Conservation (phyloP, 1,140 invertebrate genomes). For the Planococcus citri region DNA sequence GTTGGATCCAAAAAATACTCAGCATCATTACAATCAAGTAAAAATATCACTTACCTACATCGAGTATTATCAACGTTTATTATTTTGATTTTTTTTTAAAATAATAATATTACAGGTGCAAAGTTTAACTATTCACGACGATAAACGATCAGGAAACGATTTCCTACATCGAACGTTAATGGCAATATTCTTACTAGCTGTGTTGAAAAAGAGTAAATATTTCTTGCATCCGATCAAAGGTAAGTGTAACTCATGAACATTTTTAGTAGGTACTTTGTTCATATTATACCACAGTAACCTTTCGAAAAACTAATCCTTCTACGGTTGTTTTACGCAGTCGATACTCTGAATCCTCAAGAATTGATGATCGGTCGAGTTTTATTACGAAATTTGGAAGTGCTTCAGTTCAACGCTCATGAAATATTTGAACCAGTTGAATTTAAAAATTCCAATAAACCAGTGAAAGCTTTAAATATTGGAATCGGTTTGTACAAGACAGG, state of each 20-base stretch:
- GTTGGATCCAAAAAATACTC: background rate
- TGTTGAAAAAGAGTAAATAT: slow-evolving; percentile 48
- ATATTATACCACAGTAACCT: background rate
- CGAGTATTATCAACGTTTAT: too few relatives aligned
- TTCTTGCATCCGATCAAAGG: slow-evolving; percentile 34
- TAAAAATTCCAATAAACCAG: background rate
- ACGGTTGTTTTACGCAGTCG: background rate
- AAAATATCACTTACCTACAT: background rate
- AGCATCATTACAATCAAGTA: background rate
- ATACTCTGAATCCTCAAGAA: slow-evolving; percentile 32
- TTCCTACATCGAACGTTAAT: slow-evolving; percentile 63
- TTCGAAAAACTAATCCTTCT: background rate
- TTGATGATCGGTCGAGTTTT: slow-evolving; percentile 47
- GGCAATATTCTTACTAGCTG: slow-evolving; percentile 61
- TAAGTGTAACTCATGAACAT: slow-evolving; percentile 12
- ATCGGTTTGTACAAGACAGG: slow-evolving; percentile 67
- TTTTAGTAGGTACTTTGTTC: too few relatives aligned
- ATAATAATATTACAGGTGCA: slow-evolving; percentile 37
- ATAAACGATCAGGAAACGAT: slow-evolving; percentile 49
- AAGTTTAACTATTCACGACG: slow-evolving; percentile 53
- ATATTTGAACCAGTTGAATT: slow-evolving; percentile 52
- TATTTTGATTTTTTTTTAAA: background rate
- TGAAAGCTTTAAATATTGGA: slow-evolving; percentile 42
- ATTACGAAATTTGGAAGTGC: slow-evolving; percentile 57
- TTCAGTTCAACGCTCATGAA: slow-evolving; percentile 84